These are phyloP conservation scores for Argyresthia albistria DNA, from an alignment of 2,888 invertebrate species.

Conservation along the genomic window DNA sequence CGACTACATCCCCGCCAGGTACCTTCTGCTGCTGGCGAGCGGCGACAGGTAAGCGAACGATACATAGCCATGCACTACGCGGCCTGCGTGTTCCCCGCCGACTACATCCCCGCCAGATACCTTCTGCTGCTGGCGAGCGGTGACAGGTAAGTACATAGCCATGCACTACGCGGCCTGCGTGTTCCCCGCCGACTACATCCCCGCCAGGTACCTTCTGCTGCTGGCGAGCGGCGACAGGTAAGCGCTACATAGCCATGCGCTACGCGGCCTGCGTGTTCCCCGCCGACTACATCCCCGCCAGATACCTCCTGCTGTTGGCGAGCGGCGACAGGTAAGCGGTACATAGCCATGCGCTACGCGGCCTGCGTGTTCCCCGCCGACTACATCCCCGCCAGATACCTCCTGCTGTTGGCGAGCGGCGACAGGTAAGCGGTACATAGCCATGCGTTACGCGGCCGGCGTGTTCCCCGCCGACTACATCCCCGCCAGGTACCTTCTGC, in stretches of 20 bases:
- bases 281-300: conserved; percentile 83
- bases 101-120: conserved; percentile 87
- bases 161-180: conserved; percentile 86
- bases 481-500: conserved; percentile 84
- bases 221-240: conserved; percentile 88
- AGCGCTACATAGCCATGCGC: conserved; percentile 87
- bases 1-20: conserved; percentile 86
- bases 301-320: conserved; percentile 85
- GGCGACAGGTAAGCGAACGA: conserved; percentile 89
- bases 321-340: conserved; percentile 89
- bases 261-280: conserved; percentile 89
- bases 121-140: conserved; percentile 87
- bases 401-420: conserved; percentile 86
- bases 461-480: conserved; percentile 88
- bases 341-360: conserved; percentile 87
- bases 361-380: conserved; percentile 86
- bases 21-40: conserved; percentile 84
- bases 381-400: conserved; percentile 86
- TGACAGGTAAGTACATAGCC: conserved; percentile 86
- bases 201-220: conserved; percentile 85
- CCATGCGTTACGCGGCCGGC: conserved; percentile 84
- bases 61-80: conserved; percentile 88
- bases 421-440: conserved; percentile 89
- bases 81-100: conserved; percentile 84
- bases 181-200: conserved; percentile 86